phyloP scores from a whole-genome alignment of 2,113 vertebrate genomes.

The Pachypanchax playfairii region DNA sequence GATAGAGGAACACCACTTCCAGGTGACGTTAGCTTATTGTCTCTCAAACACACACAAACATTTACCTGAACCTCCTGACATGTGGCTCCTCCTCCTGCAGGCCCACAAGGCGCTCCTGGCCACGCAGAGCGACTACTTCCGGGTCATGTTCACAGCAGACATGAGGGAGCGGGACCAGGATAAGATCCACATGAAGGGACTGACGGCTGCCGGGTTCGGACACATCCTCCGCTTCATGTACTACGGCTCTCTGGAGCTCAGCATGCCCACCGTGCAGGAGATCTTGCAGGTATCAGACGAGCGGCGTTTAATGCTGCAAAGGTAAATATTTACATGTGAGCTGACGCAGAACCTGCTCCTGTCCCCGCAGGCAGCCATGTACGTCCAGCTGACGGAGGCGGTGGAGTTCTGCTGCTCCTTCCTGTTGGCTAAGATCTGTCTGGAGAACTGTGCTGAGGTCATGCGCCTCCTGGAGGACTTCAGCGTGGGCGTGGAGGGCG shows the following conservation, averaged over 20 bases:
- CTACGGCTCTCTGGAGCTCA: conserved; percentile 98
- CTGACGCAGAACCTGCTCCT: not conserved
- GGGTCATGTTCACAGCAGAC: conserved; percentile 99
- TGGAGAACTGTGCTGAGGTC: conserved; percentile 99
- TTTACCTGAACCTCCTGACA: no score
- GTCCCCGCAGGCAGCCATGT: conserved; percentile 88
- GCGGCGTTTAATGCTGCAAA: fast-evolving
- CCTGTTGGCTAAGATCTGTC: conserved; percentile 96
- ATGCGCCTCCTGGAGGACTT: conserved; percentile 99
- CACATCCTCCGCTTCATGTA: conserved; percentile 99
- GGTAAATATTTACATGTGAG: not conserved
- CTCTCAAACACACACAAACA: not conserved
- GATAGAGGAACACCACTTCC: conserved; percentile 99
- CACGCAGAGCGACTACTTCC: conserved; percentile 99
- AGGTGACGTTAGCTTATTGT: conserved; percentile 39
- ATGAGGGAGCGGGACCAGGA: conserved; percentile 99
- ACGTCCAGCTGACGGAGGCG: conserved; percentile 97
- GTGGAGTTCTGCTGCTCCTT: conserved; percentile 99
- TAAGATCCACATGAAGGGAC: conserved; percentile 98
- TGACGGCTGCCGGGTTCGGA: conserved; percentile 96
- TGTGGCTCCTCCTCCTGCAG: conserved; percentile 54
- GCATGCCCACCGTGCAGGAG: conserved; percentile 97
- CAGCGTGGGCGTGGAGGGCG: conserved; percentile 96
- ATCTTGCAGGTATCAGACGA: conserved; percentile 85
- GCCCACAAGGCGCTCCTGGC: conserved; percentile 98